These are phyloP conservation scores for Lanius collurio DNA, from an alignment of 2,113 vertebrate species.

Conservation along the genomic window DNA sequence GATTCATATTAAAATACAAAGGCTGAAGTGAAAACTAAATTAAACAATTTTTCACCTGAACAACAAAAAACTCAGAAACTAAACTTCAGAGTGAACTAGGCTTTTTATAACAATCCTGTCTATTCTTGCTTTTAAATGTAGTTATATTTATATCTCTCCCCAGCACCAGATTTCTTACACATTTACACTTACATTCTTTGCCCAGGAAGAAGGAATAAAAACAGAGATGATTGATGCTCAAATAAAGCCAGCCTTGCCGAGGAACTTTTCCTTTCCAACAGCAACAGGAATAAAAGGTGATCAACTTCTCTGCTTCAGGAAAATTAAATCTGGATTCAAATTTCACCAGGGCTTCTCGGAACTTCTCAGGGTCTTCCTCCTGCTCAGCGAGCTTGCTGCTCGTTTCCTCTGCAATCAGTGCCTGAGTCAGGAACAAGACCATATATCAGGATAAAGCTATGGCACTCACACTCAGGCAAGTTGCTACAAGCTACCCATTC, in stretches of 20 bases:
- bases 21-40: background rate
- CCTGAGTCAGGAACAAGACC: constrained; percentile 70
- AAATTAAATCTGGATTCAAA: constrained; percentile 91
- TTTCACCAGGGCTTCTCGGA: constrained; percentile 88
- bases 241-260: constrained; percentile 95
- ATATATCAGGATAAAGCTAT: background rate
- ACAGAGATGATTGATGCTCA: constrained; percentile 95
- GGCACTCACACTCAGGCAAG: background rate
- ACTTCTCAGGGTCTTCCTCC: constrained; percentile 91
- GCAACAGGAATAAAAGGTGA: constrained; percentile 94
- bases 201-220: constrained; percentile 98
- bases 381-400: constrained; percentile 86
- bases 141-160: background rate
- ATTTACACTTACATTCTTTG: constrained; percentile 87
- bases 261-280: constrained; percentile 98
- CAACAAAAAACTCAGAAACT: background rate
- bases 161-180: background rate
- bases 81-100: background rate
- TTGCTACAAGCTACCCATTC: background rate
- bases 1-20: background rate
- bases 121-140: background rate
- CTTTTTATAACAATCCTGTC: background rate
- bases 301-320: constrained; percentile 89
- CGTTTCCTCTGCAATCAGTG: constrained; percentile 92
- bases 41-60: background rate